Conservation (phyloP, 92 coral and sea anemone genomes). For the Hydrozoanthus gracilis region DNA sequence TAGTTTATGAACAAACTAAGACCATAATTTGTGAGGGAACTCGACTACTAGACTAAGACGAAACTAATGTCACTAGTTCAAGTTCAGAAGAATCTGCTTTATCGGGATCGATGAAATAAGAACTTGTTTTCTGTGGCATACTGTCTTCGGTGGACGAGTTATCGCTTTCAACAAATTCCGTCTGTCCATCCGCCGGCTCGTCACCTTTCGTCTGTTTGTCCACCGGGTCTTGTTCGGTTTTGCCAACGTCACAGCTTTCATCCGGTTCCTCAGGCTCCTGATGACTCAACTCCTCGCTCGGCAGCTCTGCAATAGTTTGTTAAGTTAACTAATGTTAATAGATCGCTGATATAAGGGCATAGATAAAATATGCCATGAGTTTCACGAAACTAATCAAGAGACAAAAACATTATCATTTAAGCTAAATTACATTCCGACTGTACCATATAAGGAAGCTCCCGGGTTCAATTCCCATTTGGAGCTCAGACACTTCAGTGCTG, state of each 20-base stretch:
- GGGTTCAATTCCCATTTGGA: no score
- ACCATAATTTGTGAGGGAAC: no score
- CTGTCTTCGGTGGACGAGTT: not conserved
- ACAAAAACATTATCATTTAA: no score
- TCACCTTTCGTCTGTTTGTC: not conserved
- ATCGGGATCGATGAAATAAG: constrained; percentile 43
- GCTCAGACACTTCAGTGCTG: no score
- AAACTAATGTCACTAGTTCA: constrained; percentile 38
- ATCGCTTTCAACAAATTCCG: not conserved
- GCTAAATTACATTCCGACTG: no score
- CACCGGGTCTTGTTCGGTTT: not conserved
- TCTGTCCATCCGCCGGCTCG: not conserved
- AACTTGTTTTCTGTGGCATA: constrained; percentile 14
- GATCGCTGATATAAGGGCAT: no score
- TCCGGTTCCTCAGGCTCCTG: not conserved
- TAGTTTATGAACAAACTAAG: no score
- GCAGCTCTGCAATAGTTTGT: not conserved
- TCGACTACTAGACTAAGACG: constrained; percentile 1
- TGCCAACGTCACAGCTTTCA: not conserved
- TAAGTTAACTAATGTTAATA: no score
- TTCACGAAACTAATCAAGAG: no score
- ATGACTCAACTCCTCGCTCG: not conserved
- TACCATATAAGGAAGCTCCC: no score
- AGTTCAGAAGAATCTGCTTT: constrained; percentile 46
- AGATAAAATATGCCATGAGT: no score